Conservation (phyloP, 2,888 invertebrate species). For the Dendrolimus houi region DNA sequence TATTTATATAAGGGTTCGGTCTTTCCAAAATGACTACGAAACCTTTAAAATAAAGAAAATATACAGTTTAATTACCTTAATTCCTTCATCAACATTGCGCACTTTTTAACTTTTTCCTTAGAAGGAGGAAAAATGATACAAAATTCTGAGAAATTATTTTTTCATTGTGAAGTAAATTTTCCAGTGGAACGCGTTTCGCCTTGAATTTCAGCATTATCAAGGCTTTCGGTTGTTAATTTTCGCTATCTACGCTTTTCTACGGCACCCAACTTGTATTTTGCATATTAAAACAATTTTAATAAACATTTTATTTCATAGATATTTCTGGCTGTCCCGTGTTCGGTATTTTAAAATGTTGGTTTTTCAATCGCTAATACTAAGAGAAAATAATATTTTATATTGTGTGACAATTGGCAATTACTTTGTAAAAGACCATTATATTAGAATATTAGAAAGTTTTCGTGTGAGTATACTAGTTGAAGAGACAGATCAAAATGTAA, state of each 20-base stretch:
- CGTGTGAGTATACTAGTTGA: too few species aligned
- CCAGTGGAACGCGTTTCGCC: background rate
- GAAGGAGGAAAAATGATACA: background rate
- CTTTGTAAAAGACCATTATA: too few species aligned
- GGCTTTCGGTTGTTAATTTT: background rate
- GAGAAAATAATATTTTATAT: too few species aligned
- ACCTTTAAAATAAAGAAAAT: too few species aligned
- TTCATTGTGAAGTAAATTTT: background rate
- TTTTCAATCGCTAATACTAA: too few species aligned
- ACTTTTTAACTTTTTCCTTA: background rate
- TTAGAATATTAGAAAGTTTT: too few species aligned
- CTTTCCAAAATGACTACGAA: too few species aligned
- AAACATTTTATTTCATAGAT: background rate
- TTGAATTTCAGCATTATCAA: background rate
- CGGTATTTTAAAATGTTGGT: too few species aligned
- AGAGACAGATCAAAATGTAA: too few species aligned
- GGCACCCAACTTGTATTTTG: background rate
- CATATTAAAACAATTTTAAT: background rate
- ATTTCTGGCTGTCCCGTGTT: too few species aligned
- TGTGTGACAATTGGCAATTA: too few species aligned
- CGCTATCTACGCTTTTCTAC: background rate
- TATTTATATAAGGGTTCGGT: too few species aligned
- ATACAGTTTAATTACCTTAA: background rate
- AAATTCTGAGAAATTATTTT: background rate
- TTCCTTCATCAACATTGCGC: background rate